These are phyloP conservation scores for Thecophora atra DNA, from an alignment of 2,888 invertebrate genomes.

Conservation along the genomic window DNA sequence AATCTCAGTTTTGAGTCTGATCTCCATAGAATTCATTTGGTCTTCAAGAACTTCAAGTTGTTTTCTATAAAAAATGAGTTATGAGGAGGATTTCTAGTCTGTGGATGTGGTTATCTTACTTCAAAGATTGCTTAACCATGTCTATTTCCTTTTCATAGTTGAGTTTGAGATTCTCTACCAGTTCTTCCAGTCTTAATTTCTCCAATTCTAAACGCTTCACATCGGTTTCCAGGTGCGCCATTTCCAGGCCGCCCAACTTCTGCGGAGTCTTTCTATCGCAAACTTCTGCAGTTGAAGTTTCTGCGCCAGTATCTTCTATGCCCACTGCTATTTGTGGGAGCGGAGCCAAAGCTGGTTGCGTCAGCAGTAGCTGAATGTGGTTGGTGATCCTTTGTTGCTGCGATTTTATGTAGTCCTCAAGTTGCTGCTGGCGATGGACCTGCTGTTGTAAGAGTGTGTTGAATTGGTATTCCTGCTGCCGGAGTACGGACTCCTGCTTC, in stretches of 20 bases:
- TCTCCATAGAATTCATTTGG: slow-evolving; percentile 57
- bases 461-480: slow-evolving; percentile 62
- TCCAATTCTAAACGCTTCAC: slow-evolving; percentile 61
- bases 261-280: not conserved
- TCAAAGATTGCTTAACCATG: slow-evolving; percentile 63
- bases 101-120: slow-evolving; percentile 50
- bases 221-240: slow-evolving; percentile 57
- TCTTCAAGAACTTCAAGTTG: slow-evolving; percentile 62
- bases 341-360: slow-evolving; percentile 51
- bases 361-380: slow-evolving; percentile 63
- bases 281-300: not conserved
- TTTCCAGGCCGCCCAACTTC: slow-evolving; percentile 36
- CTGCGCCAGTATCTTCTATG: not conserved
- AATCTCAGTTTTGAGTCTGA: slow-evolving; percentile 59
- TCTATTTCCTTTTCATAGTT: slow-evolving; percentile 65
- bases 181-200: slow-evolving; percentile 63
- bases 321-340: not conserved
- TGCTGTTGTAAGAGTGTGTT: slow-evolving; percentile 62
- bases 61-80: slow-evolving; percentile 51
- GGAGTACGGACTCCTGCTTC: slow-evolving; percentile 57
- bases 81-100: not conserved
- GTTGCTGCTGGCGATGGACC: slow-evolving; percentile 59
- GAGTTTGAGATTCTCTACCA: slow-evolving; percentile 61
- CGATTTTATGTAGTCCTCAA: slow-evolving; percentile 61
- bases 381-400: slow-evolving; percentile 65